Conservation (phyloP, 1,140 invertebrate species). For the Papilio dardanus region DNA sequence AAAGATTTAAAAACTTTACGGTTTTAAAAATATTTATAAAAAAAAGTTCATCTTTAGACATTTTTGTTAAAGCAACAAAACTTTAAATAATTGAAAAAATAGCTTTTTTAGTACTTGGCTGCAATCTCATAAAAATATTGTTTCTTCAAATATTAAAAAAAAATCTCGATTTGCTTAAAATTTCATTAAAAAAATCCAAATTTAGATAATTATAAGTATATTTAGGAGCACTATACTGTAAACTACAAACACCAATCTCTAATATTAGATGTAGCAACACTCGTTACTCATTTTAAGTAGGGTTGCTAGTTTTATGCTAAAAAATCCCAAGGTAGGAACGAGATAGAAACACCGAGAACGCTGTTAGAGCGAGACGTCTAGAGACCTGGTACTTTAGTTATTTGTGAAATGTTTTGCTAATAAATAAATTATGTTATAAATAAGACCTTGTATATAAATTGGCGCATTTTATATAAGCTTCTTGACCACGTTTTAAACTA, state of each 20-base stretch:
- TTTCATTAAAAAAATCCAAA: neutral
- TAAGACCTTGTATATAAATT: conserved; percentile 76
- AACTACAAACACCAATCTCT: conserved; percentile 58
- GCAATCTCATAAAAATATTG: neutral
- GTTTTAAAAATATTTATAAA: too few species aligned
- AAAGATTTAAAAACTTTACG: too few species aligned
- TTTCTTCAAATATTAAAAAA: neutral
- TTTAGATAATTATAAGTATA: neutral
- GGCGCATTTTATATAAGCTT: conserved; percentile 33
- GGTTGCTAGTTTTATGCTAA: conserved; percentile 67
- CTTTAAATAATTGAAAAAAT: too few species aligned
- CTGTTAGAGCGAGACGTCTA: neutral
- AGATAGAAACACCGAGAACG: neutral
- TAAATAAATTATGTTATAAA: conserved; percentile 42
- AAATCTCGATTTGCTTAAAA: neutral
- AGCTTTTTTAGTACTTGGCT: neutral
- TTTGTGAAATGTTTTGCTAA: conserved; percentile 69
- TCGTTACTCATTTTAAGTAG: conserved; percentile 53
- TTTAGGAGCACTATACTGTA: conserved; percentile 46
- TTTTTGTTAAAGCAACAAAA: too few species aligned
- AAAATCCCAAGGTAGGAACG: conserved; percentile 38
- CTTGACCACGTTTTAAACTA: conserved; percentile 26
- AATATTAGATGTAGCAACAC: conserved; percentile 34
- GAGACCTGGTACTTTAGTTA: conserved; percentile 29
- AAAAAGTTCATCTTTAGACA: too few species aligned